phyloP scores from a whole-genome alignment of 2,113 vertebrate genomes.

The Pholis gunnellus region DNA sequence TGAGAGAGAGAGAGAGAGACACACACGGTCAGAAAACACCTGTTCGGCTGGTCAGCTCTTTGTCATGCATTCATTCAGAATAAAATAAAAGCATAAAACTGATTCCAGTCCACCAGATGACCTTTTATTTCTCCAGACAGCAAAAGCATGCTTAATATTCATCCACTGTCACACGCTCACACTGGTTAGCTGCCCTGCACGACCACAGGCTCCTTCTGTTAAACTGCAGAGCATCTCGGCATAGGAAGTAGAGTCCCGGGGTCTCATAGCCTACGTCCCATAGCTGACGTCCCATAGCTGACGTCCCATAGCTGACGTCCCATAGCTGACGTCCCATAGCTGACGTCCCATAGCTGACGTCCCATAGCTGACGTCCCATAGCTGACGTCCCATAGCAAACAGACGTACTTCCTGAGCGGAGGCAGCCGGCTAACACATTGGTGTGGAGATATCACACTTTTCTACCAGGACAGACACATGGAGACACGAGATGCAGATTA shows the following conservation, averaged over 20 bases:
- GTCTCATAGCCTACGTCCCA: too few species aligned
- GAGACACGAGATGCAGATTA: background rate
- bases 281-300: too few species aligned
- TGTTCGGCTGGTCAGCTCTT: background rate
- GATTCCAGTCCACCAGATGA: background rate
- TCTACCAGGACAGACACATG: background rate
- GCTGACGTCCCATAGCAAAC: background rate
- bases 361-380: too few species aligned
- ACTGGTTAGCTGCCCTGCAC: background rate
- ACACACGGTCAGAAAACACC: background rate
- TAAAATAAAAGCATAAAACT: background rate
- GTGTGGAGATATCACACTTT: background rate
- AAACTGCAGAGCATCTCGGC: background rate
- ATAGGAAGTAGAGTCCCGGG: background rate
- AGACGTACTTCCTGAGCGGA: background rate
- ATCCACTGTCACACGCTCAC: background rate
- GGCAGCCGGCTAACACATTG: too few species aligned
- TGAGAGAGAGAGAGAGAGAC: too few species aligned
- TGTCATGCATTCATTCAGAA: constrained; percentile 6
- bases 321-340: too few species aligned
- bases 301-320: too few species aligned
- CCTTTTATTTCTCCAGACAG: background rate
- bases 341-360: too few species aligned
- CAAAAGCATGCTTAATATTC: constrained; percentile 8
- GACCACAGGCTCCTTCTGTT: background rate